These are phyloP conservation scores for Myotis pilosus DNA, from an alignment of 2,797 vertebrate genomes.

Conservation along the genomic window DNA sequence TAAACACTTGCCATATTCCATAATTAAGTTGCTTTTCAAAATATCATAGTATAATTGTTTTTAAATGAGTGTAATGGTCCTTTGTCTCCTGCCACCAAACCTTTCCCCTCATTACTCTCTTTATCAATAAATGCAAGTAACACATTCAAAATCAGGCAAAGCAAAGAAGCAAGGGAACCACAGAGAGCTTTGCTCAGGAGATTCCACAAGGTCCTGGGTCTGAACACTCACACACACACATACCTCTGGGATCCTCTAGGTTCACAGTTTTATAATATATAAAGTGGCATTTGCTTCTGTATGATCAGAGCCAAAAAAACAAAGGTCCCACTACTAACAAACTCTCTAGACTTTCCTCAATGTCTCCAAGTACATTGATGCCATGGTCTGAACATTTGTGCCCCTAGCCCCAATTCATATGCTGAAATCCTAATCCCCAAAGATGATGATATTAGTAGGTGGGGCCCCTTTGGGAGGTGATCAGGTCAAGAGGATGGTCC, in stretches of 20 bases:
- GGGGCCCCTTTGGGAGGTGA: background rate
- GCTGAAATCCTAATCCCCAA: background rate
- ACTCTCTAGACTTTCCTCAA: slow-evolving; percentile 42
- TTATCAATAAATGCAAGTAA: slow-evolving; percentile 38
- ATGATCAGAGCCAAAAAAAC: slow-evolving; percentile 44
- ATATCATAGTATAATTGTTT: background rate
- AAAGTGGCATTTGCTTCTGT: slow-evolving; percentile 48
- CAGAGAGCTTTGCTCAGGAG: background rate
- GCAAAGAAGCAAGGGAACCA: background rate
- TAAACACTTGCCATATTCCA: slow-evolving; percentile 2
- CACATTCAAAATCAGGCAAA: slow-evolving; percentile 37
- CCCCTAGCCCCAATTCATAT: fast-evolving
- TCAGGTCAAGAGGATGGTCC: background rate
- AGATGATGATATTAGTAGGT: background rate
- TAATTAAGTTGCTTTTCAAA: slow-evolving; percentile 28
- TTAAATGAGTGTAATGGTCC: background rate
- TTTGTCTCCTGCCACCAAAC: background rate
- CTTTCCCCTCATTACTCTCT: background rate
- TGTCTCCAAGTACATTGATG: slow-evolving; percentile 18
- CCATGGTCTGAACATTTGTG: background rate
- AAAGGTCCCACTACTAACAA: slow-evolving; percentile 44
- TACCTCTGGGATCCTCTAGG: background rate
- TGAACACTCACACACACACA: background rate
- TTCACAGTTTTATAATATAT: slow-evolving; percentile 15
- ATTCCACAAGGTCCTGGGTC: background rate